Percentiles rank a stretch among this genome's conserved stretches.
Conservation (phyloP, 2,113 vertebrate species). For the Melozone crissalis region DNA sequence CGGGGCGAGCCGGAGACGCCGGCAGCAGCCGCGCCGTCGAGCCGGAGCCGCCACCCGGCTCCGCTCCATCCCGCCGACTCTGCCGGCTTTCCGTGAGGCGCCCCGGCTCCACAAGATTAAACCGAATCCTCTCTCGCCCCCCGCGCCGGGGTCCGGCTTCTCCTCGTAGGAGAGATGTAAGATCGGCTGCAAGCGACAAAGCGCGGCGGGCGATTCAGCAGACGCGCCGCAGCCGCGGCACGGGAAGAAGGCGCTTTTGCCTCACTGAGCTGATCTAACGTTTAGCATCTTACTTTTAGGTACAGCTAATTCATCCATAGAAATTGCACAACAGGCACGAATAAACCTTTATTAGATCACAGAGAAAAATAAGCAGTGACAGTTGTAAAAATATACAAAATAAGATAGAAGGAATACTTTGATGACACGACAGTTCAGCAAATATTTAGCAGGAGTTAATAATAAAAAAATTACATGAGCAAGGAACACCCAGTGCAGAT, state of each 20-base stretch:
- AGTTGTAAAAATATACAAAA: not conserved
- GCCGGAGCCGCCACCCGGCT: not conserved
- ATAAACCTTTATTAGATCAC: constrained; percentile 48
- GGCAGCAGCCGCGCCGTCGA: not conserved
- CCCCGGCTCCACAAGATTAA: not conserved
- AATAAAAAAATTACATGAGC: not conserved
- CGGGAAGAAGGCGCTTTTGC: not conserved
- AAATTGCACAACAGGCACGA: not conserved
- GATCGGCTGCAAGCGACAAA: not conserved
- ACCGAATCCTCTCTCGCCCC: rapidly evolving
- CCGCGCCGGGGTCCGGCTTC: not conserved
- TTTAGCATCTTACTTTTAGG: not conserved
- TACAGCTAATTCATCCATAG: not conserved
- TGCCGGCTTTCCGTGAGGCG: not conserved
- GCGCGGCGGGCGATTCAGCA: not conserved
- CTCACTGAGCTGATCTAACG: not conserved
- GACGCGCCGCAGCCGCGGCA: not conserved
- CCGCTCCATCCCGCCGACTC: not conserved
- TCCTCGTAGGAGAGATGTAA: rapidly evolving
- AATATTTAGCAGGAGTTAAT: not conserved
- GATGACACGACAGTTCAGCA: not conserved
- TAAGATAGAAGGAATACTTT: not conserved
- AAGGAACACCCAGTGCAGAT: not conserved
- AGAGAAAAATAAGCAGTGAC: not conserved
- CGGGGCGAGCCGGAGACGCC: too few relatives aligned